These are phyloP conservation scores for Sinohyriopsis cumingii DNA, from an alignment of 2,888 invertebrate species.

Conservation along the genomic window DNA sequence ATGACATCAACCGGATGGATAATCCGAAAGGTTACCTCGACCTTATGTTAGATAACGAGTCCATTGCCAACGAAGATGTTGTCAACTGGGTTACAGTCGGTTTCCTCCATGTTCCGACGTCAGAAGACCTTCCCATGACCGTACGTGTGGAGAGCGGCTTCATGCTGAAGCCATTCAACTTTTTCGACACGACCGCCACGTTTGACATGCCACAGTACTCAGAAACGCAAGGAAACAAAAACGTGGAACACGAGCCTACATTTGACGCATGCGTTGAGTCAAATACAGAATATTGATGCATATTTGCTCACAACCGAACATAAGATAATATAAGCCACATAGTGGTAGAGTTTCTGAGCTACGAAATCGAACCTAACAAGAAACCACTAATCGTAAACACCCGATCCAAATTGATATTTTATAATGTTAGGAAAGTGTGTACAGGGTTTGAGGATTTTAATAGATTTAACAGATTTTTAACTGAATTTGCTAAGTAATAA, in stretches of 20 bases:
- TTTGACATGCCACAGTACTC: slow-evolving; percentile 48
- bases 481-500: too few species aligned
- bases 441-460: too few species aligned
- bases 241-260: slow-evolving; percentile 24
- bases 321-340: too few species aligned
- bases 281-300: slow-evolving; percentile 18
- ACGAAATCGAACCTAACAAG: too few species aligned
- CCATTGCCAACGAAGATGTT: slow-evolving; percentile 45
- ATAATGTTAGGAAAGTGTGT: too few species aligned
- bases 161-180: slow-evolving; percentile 46
- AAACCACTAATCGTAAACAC: too few species aligned
- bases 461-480: too few species aligned
- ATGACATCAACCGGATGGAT: slow-evolving; percentile 34
- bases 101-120: slow-evolving; percentile 47
- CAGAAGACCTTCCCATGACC: slow-evolving; percentile 54
- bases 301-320: too few species aligned
- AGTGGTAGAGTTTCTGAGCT: too few species aligned
- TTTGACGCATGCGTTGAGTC: slow-evolving; percentile 28
- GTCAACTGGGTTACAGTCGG: slow-evolving; percentile 51
- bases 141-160: slow-evolving; percentile 43
- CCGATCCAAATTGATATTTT: too few species aligned
- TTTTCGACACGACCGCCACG: slow-evolving; percentile 43
- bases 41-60: slow-evolving; percentile 35
- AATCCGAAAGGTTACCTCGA: slow-evolving; percentile 32
- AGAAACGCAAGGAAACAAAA: slow-evolving; percentile 20